Evolutionary conservation across 2,113 vertebrate species (phyloP).

Genomic region (Zonotrichia leucophrys): DNA sequence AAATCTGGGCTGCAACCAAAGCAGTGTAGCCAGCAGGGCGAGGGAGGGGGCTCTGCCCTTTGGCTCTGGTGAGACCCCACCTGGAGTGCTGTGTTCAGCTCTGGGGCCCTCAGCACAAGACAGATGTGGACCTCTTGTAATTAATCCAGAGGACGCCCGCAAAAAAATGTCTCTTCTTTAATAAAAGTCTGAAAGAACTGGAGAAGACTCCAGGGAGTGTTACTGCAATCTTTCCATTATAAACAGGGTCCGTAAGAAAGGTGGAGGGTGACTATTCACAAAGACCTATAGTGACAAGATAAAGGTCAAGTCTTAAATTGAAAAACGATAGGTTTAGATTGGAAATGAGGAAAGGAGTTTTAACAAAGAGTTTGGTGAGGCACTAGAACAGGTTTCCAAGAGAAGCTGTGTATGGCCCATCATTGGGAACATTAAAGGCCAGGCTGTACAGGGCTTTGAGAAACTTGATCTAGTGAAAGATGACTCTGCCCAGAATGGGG

Average conservation of each 20-base stretch:
- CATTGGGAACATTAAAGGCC: neutral
- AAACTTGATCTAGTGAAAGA: neutral
- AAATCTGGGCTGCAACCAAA: neutral
- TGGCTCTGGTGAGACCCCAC: neutral
- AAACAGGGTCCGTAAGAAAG: neutral
- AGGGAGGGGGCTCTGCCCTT: neutral
- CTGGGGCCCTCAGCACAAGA: neutral
- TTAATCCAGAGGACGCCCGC: neutral
- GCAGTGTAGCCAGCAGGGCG: neutral
- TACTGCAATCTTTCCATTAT: neutral
- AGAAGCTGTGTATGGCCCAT: neutral
- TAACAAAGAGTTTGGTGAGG: neutral
- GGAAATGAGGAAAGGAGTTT: neutral
- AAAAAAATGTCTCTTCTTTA: neutral
- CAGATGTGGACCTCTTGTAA: neutral
- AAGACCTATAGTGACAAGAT: neutral
- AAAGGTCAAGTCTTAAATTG: neutral
- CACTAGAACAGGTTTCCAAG: neutral
- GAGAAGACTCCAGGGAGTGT: neutral
- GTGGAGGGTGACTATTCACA: no score
- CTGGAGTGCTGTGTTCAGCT: neutral
- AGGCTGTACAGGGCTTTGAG: neutral
- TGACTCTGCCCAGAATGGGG: rapidly evolving
- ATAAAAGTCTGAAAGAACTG: neutral
- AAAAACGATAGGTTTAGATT: neutral